A percentile compares a stretch with the other conserved stretches of the same genome.
These are phyloP conservation scores for Sebastes aleutianus DNA, from an alignment of 2,797 vertebrate species.

Conservation along the genomic window DNA sequence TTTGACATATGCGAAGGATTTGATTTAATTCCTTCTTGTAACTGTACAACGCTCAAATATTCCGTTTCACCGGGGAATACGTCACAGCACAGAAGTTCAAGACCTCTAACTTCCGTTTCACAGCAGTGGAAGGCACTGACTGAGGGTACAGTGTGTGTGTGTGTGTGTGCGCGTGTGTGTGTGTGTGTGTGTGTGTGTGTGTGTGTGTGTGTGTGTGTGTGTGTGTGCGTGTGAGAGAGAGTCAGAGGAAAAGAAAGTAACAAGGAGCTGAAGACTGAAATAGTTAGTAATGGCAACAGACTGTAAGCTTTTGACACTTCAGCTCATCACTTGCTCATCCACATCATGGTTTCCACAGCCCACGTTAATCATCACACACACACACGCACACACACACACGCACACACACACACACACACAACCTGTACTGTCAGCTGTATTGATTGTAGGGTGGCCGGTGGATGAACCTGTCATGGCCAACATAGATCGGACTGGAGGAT, in stretches of 20 bases:
- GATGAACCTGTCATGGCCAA: constrained; percentile 83
- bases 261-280: constrained; percentile 22
- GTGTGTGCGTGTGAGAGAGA: background rate
- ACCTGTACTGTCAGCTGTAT: constrained; percentile 77
- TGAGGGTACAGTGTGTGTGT: constrained; percentile 1
- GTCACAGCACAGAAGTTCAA: background rate
- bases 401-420: constrained; percentile 25
- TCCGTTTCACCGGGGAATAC: too few relatives aligned
- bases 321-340: constrained; percentile 68
- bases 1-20: too few relatives aligned
- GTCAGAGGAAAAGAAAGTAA: constrained; percentile 5
- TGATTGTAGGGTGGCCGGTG: constrained; percentile 73
- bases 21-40: too few relatives aligned
- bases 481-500: constrained; percentile 80
- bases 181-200: background rate
- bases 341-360: constrained; percentile 55
- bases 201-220: background rate
- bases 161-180: background rate
- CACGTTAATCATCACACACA: constrained; percentile 54
- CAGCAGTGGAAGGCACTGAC: constrained; percentile 6
- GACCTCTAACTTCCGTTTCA: background rate
- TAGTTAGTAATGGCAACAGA: constrained; percentile 46
- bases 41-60: too few relatives aligned
- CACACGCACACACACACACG: constrained; percentile 26
- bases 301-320: constrained; percentile 65